These are phyloP conservation scores for Brachionus rotundiformis DNA, from an alignment of 1,140 invertebrate species.

Conservation along the genomic window DNA sequence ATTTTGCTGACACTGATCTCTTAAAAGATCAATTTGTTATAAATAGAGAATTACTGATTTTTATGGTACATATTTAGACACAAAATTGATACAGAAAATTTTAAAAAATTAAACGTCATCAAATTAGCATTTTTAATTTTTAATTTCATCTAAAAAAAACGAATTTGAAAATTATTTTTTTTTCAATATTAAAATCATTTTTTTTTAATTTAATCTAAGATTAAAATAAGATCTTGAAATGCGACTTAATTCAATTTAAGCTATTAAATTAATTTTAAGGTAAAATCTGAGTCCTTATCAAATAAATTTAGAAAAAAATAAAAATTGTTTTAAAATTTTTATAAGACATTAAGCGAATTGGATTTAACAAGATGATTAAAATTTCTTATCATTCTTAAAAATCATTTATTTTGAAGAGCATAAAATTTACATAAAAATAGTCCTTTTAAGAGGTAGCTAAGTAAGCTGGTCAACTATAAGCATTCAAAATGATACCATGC, in stretches of 20 bases:
- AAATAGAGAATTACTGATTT: too few species aligned
- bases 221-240: not conserved
- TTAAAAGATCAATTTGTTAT: too few species aligned
- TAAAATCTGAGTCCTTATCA: not conserved
- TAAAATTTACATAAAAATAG: not conserved
- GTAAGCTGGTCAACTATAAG: not conserved
- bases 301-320: not conserved
- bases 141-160: too few species aligned
- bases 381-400: not conserved
- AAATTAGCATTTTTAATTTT: too few species aligned
- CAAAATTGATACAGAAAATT: too few species aligned
- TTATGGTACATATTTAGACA: too few species aligned
- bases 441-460: not conserved
- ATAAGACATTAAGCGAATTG: not conserved
- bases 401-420: not conserved
- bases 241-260: not conserved
- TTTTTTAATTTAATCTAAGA: not conserved
- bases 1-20: too few species aligned
- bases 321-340: not conserved
- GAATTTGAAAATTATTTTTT: not conserved
- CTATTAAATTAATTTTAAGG: not conserved
- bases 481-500: not conserved
- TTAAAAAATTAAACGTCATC: too few species aligned
- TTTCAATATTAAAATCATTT: not conserved
- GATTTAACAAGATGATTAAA: not conserved